Evolutionary conservation across 2,797 vertebrate genomes (phyloP), one percentile per base, ranked within the genome.

Genomic region (Hyperoplus lanceolatus): DNA sequence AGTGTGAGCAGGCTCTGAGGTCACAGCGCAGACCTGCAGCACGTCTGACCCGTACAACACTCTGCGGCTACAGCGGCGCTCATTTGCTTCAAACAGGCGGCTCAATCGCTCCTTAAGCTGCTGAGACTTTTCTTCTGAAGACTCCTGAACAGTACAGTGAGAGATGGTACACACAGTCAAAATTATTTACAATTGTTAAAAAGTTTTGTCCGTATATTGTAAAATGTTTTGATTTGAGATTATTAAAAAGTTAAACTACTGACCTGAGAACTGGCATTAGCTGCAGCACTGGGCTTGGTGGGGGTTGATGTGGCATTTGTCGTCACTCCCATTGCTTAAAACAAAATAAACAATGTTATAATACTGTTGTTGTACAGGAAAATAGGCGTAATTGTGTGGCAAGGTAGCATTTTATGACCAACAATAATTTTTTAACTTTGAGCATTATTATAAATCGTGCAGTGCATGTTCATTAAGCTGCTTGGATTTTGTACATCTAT

Each of bases 21-120:
- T 80, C 77, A 98, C 21, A 9, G 92, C 92, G 76, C 97, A 99
- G 0, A 93, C 67, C 4, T 93, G 92, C 57, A 98, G 80, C 77
- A 99, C 86, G 80, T 99, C 98, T 9, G 91, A 87, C 21, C 98
- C 98, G 0, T 98, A 99, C 72, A 99, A 0, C 0, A 99, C 98
- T 0, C 94, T 90, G 41, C 95, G 95, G 0, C 91, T 91, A 58
- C 97, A 97, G 43, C 96, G 97, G 0, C 96, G 95, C 71, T 98
- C 97, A 0, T 99, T 99, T 50, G 96, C 94, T 0, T 70, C 60
- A 63, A 97, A 97, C 39, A 99, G 93, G 18, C 96, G 93, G 74
- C 95, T 93, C 81, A 99, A 93, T 0, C 97, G 96, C 81, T 98
- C 97, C 86, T 96, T 97, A 53, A 95, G 59, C 66, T 97, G 95